phyloP scores from a whole-genome alignment of 2,797 vertebrate genomes.

The Poecilia wingei region DNA sequence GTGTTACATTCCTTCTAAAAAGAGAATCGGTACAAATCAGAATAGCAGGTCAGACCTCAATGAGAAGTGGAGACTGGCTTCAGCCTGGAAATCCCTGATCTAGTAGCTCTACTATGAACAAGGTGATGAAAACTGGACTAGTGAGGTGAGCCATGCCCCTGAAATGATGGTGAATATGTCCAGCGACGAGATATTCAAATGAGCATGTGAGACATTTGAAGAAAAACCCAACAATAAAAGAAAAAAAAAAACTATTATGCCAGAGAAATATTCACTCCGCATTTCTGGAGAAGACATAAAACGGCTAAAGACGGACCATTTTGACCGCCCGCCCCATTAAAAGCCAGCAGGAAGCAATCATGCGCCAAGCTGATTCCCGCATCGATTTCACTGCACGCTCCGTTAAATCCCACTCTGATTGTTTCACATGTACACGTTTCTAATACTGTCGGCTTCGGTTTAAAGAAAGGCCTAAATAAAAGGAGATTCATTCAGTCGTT shows the following conservation, averaged over 20 bases:
- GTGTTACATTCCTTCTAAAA: background rate
- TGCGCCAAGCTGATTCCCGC: constrained; percentile 15
- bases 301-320: background rate
- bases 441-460: background rate
- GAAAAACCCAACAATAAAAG: background rate
- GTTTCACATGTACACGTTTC: background rate
- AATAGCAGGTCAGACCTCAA: background rate
- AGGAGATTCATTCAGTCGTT: constrained; percentile 4
- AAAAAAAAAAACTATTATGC: background rate
- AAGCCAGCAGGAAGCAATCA: constrained; percentile 6
- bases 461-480: constrained; percentile 3
- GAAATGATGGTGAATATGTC: constrained; percentile 66
- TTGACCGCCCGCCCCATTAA: background rate
- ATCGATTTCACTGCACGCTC: background rate
- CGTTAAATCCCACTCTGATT: background rate
- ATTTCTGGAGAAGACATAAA: background rate
- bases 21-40: background rate
- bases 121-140: constrained; percentile 23
- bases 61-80: background rate
- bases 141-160: constrained; percentile 69
- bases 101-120: background rate
- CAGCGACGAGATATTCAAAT: constrained; percentile 28
- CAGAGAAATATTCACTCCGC: background rate
- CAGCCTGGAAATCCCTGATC: background rate
- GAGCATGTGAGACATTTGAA: background rate